phyloP scores from a whole-genome alignment of 2,888 invertebrate species.

The Chironomus riparius region DNA sequence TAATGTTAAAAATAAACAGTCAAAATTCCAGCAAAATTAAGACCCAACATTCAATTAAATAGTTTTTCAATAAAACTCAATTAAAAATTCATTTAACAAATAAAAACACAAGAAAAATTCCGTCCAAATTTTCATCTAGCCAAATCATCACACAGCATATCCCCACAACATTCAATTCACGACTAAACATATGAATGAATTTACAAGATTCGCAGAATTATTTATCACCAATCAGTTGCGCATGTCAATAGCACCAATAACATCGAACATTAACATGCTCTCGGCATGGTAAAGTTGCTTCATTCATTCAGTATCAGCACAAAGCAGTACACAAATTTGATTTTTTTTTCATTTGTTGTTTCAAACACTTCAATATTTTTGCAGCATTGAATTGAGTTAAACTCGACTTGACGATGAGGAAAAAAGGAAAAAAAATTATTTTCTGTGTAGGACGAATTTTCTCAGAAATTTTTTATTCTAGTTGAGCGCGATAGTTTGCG shows the following conservation, averaged over 20 bases:
- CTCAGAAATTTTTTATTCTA: neutral
- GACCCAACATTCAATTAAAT: too few species aligned
- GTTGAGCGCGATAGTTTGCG: conserved; percentile 2
- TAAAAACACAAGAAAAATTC: too few species aligned
- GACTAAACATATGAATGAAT: conserved; percentile 2
- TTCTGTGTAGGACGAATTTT: neutral
- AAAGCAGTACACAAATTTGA: conserved; percentile 11
- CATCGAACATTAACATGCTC: neutral
- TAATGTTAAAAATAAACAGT: too few species aligned
- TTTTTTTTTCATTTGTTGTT: neutral
- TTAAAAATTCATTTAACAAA: too few species aligned
- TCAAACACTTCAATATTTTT: conserved; percentile 15
- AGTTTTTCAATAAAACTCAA: too few species aligned
- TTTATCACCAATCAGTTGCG: neutral
- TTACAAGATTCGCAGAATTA: neutral
- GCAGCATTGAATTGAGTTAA: neutral
- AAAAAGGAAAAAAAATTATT: neutral
- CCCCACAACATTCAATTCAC: neutral
- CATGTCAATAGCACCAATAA: neutral
- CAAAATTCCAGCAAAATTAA: too few species aligned
- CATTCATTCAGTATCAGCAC: conserved; percentile 18
- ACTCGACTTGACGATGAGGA: neutral
- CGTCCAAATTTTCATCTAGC: neutral
- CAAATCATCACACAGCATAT: neutral
- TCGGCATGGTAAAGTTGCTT: neutral